Conservation (phyloP, 2,113 vertebrate species). For the Alces alces region DNA sequence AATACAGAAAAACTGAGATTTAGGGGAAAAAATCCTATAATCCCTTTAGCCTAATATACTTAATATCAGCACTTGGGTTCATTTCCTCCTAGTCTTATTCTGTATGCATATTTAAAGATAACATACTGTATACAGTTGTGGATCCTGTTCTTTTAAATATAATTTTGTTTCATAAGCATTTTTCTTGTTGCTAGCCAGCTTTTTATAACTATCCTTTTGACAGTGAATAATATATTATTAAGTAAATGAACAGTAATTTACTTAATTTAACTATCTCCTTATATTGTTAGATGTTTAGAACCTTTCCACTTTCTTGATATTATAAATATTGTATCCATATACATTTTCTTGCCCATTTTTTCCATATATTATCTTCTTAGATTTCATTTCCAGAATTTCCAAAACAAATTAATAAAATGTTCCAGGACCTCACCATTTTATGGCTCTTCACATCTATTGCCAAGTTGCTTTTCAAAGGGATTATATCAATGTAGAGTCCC, state of each 20-base stretch:
- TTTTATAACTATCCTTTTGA: conserved; percentile 42
- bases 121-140: neutral
- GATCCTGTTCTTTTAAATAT: conserved; percentile 17
- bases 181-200: conserved; percentile 17
- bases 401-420: conserved; percentile 10
- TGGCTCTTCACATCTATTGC: conserved; percentile 31
- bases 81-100: conserved; percentile 5
- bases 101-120: conserved; percentile 10
- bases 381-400: conserved; percentile 39
- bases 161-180: neutral
- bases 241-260: conserved; percentile 40
- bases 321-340: conserved; percentile 1
- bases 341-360: conserved; percentile 20
- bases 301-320: conserved; percentile 10
- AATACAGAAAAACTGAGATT: neutral
- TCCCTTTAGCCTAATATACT: neutral
- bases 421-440: conserved; percentile 49
- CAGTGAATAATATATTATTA: conserved; percentile 40
- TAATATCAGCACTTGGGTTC: neutral
- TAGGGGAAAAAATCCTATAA: neutral
- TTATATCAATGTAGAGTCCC: conserved; percentile 1
- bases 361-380: conserved; percentile 29
- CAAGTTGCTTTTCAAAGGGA: conserved; percentile 56
- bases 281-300: conserved; percentile 6
- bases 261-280: conserved; percentile 52